Conservation (phyloP, 2,113 vertebrate species). For the Sylvietta virens region DNA sequence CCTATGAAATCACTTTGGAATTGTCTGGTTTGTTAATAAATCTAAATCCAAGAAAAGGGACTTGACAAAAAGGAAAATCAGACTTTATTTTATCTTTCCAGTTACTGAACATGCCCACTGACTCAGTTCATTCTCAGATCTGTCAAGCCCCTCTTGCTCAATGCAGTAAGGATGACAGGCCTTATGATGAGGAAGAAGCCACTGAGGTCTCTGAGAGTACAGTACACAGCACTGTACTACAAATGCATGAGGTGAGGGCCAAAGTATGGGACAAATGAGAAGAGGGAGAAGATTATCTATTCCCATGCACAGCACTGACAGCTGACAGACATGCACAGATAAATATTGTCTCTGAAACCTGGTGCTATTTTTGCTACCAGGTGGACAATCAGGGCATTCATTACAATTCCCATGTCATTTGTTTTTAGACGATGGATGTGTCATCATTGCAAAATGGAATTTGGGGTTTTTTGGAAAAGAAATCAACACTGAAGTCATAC, state of each 20-base stretch:
- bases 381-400: background rate
- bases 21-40: background rate
- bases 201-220: background rate
- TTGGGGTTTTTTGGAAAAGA: background rate
- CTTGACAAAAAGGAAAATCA: background rate
- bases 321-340: background rate
- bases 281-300: background rate
- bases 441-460: constrained; percentile 39
- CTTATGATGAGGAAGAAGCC: background rate
- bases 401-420: background rate
- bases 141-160: background rate
- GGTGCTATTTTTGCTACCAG: background rate
- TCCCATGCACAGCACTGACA: background rate
- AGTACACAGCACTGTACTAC: background rate
- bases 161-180: background rate
- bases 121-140: background rate
- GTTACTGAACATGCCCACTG: rapidly evolving
- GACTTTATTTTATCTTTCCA: background rate
- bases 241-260: background rate
- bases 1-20: background rate
- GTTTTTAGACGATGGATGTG: background rate
- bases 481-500: constrained; percentile 29
- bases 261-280: background rate
- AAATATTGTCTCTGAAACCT: background rate
- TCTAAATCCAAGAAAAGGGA: background rate